phyloP scores from a whole-genome alignment of 1,140 invertebrate species.

The Euwallacea similis region DNA sequence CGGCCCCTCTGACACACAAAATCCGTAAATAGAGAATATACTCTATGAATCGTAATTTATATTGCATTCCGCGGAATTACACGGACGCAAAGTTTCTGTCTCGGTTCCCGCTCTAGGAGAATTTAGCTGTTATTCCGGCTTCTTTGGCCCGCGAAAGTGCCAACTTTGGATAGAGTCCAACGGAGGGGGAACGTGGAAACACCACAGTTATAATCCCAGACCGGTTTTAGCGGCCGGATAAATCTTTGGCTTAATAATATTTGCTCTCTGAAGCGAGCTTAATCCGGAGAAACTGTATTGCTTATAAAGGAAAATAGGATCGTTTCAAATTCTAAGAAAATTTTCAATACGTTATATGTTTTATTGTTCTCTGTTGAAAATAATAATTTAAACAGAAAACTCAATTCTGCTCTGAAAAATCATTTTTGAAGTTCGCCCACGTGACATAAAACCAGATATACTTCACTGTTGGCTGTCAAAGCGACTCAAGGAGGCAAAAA shows the following conservation, averaged over 20 bases:
- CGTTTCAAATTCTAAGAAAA: no score
- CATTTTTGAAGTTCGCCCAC: no score
- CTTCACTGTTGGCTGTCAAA: background rate
- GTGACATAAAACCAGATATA: background rate
- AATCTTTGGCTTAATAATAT: constrained; percentile 13
- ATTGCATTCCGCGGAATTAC: constrained; percentile 3
- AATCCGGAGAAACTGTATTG: background rate
- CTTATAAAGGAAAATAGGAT: background rate
- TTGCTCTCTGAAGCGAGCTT: constrained; percentile 1
- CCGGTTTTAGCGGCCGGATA: constrained; percentile 2
- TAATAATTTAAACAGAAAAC: no score
- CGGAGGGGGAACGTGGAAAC: background rate
- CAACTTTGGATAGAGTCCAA: constrained; percentile 13
- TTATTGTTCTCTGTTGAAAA: no score
- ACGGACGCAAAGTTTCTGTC: background rate
- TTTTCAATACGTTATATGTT: no score
- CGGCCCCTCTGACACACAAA: background rate
- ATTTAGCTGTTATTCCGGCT: background rate
- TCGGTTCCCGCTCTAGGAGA: background rate
- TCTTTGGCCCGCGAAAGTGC: background rate
- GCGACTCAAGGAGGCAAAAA: background rate
- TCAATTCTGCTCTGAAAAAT: no score
- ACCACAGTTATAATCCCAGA: constrained; percentile 4
- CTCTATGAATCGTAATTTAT: constrained; percentile 10
- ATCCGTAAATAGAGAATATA: constrained; percentile 9